Evolutionary conservation across 2,888 invertebrate species (phyloP), one percentile per base, ranked within the genome.

Genomic region (Troides oblongomaculatus): DNA sequence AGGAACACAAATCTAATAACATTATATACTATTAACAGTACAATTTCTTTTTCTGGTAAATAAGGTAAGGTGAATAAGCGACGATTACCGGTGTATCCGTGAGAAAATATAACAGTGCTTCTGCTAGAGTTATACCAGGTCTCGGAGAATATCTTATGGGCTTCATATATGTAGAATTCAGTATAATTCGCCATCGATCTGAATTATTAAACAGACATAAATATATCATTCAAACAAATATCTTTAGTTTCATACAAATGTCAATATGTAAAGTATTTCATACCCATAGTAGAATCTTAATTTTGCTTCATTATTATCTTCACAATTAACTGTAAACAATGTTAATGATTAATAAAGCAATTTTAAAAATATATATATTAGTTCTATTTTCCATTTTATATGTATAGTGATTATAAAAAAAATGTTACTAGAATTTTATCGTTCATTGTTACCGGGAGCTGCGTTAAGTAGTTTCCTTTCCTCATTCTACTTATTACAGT

Each of bases 81-180:
- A 7, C 4, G 70, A 76, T 72, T 79, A 86, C 91, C 91, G 73
- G 86, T 85, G 72, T 84, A 92, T 66, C 91, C 91, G 71, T 89
- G 89, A 25, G 82, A 78, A 73, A 86, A 88, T 56, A 91, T 77
- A 12, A 82, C 78, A 0, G 90, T 89, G 2, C 69, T 71, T 56
- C 76, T 81, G 57, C 74, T 82, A 0, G 78, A 64, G 66, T 89
- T 79, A 72, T 87, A 89, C 89, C 89, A 90, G 0, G 80, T 68
- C 0, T 74, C 72, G 1, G 79, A 73, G 66, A 90, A 79, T 66
- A 91, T 83, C 56, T 83, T 74, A 2, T 81, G 74, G 5, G 83
- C 83, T 57, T 81, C 76, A 56, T 77, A 75, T 43, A 87, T 71
- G 7, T 81, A 77, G n/a, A 85, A 64, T 68, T 90, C 90, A 0